Percentiles rank a stretch among this genome's conserved stretches.
These are phyloP conservation scores for Fabriciana adippe DNA, from an alignment of 2,888 invertebrate species.

Conservation along the genomic window DNA sequence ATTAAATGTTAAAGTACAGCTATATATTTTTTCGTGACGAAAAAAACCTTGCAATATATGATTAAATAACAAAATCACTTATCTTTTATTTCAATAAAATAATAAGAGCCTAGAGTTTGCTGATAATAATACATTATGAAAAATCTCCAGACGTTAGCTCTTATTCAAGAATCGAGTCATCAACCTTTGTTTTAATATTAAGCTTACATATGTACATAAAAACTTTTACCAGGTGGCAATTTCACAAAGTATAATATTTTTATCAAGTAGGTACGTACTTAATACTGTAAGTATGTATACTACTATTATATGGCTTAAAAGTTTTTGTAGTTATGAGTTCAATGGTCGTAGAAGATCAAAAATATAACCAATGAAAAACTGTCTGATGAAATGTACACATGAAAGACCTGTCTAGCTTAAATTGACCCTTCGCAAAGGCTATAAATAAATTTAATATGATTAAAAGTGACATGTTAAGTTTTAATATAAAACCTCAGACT, in stretches of 20 bases:
- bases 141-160: no score
- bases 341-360: slow-evolving; percentile 18
- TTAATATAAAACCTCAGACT: neutral
- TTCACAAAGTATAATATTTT: neutral
- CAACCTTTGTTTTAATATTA: no score
- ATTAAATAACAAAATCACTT: no score
- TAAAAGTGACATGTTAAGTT: neutral
- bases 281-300: neutral
- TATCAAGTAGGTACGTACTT: neutral
- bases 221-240: no score
- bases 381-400: slow-evolving; percentile 8
- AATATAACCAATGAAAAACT: slow-evolving; percentile 6
- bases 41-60: no score
- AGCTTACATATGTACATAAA: no score
- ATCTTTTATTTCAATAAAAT: no score
- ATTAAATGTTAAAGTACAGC: no score
- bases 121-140: no score
- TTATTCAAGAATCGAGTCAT: no score
- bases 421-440: neutral
- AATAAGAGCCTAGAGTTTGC: no score
- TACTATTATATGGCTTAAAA: slow-evolving; percentile 11
- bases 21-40: no score
- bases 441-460: slow-evolving; percentile 9
- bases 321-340: slow-evolving; percentile 19
- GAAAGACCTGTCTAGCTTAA: slow-evolving; percentile 6